phyloP scores from a whole-genome alignment of 2,113 vertebrate genomes.

The Hemiscyllium ocellatum region DNA sequence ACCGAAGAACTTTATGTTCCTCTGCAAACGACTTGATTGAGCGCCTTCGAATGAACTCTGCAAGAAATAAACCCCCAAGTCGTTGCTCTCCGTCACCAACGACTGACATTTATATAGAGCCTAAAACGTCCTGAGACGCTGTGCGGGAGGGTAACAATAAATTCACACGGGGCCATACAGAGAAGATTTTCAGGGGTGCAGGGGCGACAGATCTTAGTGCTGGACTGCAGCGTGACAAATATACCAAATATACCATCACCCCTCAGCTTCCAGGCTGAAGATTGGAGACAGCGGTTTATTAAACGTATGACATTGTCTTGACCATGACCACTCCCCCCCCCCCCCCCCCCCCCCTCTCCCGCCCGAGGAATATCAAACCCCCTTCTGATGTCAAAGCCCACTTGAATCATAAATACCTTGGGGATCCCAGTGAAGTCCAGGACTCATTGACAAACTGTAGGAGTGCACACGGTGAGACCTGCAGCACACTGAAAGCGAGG shows the following conservation, averaged over 20 bases:
- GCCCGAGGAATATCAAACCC: neutral
- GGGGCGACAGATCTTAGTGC: neutral
- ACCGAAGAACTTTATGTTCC: neutral
- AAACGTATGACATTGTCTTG: neutral
- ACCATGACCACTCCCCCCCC: neutral
- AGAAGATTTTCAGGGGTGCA: too few species aligned
- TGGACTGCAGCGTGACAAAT: neutral
- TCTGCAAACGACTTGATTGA: neutral
- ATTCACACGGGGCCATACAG: neutral
- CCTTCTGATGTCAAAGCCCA: neutral
- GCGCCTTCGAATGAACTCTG: neutral
- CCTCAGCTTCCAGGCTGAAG: neutral
- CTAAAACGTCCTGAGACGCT: neutral
- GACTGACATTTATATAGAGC: neutral
- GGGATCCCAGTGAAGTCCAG: neutral
- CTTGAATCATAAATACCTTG: neutral
- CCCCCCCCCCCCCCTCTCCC: neutral
- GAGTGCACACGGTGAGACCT: too few species aligned
- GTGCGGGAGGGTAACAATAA: neutral
- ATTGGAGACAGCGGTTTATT: neutral
- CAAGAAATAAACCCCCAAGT: neutral
- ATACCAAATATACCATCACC: too few species aligned
- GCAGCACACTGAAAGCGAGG: too few species aligned
- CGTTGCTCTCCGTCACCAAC: neutral
- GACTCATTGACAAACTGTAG: neutral